Conservation (phyloP, 2,113 vertebrate genomes). For the Galbula dea region DNA sequence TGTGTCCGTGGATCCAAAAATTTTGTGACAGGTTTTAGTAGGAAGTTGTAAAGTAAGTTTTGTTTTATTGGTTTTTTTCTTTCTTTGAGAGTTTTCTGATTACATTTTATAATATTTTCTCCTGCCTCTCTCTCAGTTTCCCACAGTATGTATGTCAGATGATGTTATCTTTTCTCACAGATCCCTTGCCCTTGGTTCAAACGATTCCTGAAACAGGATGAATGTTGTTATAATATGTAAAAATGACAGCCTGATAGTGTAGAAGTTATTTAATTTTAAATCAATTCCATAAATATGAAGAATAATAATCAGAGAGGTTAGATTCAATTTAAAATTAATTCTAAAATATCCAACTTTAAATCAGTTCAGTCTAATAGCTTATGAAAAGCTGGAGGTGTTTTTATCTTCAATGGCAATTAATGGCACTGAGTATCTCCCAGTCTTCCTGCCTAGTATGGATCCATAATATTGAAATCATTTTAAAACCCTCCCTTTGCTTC, state of each 20-base stretch:
- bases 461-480: neutral
- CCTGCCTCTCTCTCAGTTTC: neutral
- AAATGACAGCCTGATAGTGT: neutral
- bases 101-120: neutral
- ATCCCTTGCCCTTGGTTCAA: neutral
- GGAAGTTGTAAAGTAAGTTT: neutral
- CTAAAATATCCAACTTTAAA: neutral
- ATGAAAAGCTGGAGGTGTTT: neutral
- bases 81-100: neutral
- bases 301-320: neutral
- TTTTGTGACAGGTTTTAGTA: neutral
- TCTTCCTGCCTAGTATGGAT: neutral
- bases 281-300: neutral
- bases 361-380: neutral
- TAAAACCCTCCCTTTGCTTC: neutral
- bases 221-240: neutral
- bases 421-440: neutral
- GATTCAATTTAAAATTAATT: slow-evolving; percentile 30
- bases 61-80: neutral
- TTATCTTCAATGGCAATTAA: neutral
- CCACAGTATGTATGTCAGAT: neutral
- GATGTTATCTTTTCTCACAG: neutral
- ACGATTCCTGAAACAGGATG: neutral
- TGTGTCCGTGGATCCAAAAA: neutral
- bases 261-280: slow-evolving; percentile 18